These are phyloP conservation scores for Magallana nippona DNA, from an alignment of 2,888 invertebrate genomes.

Conservation along the genomic window DNA sequence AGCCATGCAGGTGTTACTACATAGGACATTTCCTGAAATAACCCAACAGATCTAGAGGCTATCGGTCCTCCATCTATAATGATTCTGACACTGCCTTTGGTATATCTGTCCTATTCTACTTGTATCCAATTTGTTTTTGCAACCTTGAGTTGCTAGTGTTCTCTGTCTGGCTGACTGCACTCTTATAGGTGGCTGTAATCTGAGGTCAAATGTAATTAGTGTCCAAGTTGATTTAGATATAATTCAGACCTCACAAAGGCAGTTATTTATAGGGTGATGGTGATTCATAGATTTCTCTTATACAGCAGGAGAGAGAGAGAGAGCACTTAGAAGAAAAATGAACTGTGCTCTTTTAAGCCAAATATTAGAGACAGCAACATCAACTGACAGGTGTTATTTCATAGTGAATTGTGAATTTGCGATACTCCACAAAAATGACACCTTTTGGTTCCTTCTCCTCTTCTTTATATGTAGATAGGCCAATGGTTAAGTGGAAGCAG, in stretches of 20 bases:
- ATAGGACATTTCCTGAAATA: not conserved
- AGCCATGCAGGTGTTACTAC: not conserved
- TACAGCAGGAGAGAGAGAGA: not conserved
- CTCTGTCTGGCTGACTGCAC: not conserved
- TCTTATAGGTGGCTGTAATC: not conserved
- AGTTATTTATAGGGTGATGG: not conserved
- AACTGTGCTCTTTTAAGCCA: not conserved
- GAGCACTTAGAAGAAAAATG: too few relatives aligned
- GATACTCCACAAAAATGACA: too few relatives aligned
- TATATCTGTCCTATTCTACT: not conserved
- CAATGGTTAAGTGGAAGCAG: not conserved
- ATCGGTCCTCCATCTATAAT: not conserved
- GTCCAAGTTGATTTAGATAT: conserved; percentile 14
- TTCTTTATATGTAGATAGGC: not conserved
- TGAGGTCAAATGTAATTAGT: not conserved
- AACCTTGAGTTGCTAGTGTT: conserved; percentile 11
- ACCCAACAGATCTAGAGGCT: not conserved
- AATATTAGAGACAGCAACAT: not conserved
- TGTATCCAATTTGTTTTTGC: conserved; percentile 28
- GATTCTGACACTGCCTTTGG: conserved; percentile 10
- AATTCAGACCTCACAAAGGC: not conserved
- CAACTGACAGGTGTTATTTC: not conserved
- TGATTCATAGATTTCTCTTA: not conserved
- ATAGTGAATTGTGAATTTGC: not conserved
- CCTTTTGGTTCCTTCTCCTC: too few relatives aligned